These are phyloP conservation scores for Brachylomia viminalis DNA, from an alignment of 2,888 invertebrate species.

Conservation along the genomic window DNA sequence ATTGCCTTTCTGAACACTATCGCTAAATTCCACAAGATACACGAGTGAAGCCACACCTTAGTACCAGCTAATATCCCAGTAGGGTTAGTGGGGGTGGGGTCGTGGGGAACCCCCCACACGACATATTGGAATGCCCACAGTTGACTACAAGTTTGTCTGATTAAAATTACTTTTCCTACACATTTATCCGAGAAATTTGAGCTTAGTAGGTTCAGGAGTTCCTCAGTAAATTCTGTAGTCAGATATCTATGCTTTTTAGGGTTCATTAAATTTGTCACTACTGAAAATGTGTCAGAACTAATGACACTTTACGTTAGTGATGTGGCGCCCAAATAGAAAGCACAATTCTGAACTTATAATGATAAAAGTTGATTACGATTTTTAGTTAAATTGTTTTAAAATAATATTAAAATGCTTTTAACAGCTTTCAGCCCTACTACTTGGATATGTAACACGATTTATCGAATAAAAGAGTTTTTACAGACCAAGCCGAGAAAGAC, in stretches of 20 bases:
- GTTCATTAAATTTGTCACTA: not conserved
- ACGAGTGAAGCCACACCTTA: constrained; percentile 47
- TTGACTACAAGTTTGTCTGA: constrained; percentile 57
- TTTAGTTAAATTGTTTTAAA: not conserved
- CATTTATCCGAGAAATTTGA: constrained; percentile 43
- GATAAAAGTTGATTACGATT: not conserved
- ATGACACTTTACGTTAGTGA: not conserved
- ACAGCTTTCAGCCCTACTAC: too few relatives aligned
- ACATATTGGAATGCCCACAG: constrained; percentile 62
- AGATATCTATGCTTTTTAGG: not conserved
- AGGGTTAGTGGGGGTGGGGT: constrained; percentile 33
- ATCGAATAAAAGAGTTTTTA: too few relatives aligned
- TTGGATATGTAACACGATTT: not conserved
- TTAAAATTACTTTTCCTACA: constrained; percentile 62
- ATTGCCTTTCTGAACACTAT: constrained; percentile 33
- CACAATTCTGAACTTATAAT: not conserved
- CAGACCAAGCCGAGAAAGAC: not conserved
- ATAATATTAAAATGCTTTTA: not conserved
- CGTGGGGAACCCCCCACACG: constrained; percentile 33
- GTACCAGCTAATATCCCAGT: constrained; percentile 56
- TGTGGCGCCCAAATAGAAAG: not conserved
- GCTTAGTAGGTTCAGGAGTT: not conserved
- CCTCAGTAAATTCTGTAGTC: not conserved
- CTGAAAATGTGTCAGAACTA: not conserved
- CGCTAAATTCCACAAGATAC: constrained; percentile 48